Conservation (phyloP, 2,888 invertebrate species). For the Leucoma salicis region DNA sequence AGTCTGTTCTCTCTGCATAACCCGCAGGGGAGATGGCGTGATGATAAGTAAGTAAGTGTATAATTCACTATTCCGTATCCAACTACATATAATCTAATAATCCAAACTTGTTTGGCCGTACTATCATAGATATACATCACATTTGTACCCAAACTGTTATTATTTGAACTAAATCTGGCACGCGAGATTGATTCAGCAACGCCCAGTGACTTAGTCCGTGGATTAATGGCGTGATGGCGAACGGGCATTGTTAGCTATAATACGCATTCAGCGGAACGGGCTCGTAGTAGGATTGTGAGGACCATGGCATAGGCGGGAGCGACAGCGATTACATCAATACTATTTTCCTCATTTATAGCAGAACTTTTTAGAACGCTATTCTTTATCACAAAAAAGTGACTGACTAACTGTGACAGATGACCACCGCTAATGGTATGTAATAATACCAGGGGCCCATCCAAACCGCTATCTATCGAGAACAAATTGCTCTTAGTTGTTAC, state of each 20-base stretch:
- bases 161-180: conserved; percentile 32
- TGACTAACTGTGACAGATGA: too few relatives aligned
- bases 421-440: too few relatives aligned
- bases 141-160: conserved; percentile 21
- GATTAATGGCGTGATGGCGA: conserved; percentile 45
- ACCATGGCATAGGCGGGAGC: conserved; percentile 2
- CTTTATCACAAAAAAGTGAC: too few relatives aligned
- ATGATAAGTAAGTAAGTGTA: too few relatives aligned
- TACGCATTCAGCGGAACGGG: conserved; percentile 44
- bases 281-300: conserved; percentile 12
- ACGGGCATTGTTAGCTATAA: conserved; percentile 49
- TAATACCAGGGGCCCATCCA: too few relatives aligned
- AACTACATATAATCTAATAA: background rate
- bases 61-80: background rate
- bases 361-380: too few relatives aligned
- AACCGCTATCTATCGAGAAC: too few relatives aligned
- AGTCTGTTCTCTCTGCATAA: too few relatives aligned
- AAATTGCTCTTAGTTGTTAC: too few relatives aligned
- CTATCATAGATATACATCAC: conserved; percentile 3
- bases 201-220: conserved; percentile 36
- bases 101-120: background rate
- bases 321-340: background rate
- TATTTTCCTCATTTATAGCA: too few relatives aligned
- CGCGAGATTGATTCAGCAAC: conserved; percentile 30
- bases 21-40: too few relatives aligned